These are phyloP conservation scores for Phrynocephalus vlangalii DNA, from an alignment of 2,797 vertebrate species.

Conservation along the genomic window DNA sequence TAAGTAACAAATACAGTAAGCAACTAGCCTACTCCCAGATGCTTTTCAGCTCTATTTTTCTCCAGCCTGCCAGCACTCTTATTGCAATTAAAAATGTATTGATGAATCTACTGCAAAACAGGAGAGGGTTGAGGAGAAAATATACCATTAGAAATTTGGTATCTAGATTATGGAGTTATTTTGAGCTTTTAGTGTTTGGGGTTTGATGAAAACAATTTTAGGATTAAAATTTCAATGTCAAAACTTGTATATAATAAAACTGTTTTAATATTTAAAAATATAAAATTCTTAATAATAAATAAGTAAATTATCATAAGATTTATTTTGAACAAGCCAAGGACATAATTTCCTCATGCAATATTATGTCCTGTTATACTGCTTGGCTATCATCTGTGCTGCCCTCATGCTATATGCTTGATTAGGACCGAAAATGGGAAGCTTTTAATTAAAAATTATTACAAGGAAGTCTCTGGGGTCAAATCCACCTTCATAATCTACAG, in stretches of 20 bases:
- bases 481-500: too few relatives aligned
- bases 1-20: background rate
- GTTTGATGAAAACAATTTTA: background rate
- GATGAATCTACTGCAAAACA: background rate
- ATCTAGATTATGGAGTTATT: constrained; percentile 4
- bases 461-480: background rate
- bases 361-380: background rate
- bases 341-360: background rate
- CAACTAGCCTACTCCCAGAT: background rate
- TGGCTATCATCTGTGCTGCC: too few relatives aligned
- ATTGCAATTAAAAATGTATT: background rate
- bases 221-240: too few relatives aligned
- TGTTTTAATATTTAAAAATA: background rate
- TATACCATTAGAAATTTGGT: background rate
- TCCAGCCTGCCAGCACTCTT: background rate
- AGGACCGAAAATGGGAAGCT: background rate
- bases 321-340: background rate
- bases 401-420: background rate
- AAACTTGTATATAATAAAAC: background rate
- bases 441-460: background rate
- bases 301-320: background rate
- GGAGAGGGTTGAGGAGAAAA: background rate
- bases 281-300: background rate
- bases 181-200: constrained; percentile 1
- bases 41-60: background rate